Evolutionary conservation across 2,797 vertebrate species (phyloP), one percentile per base, ranked within the genome.

Genomic region (Enteromius trimaculatus): DNA sequence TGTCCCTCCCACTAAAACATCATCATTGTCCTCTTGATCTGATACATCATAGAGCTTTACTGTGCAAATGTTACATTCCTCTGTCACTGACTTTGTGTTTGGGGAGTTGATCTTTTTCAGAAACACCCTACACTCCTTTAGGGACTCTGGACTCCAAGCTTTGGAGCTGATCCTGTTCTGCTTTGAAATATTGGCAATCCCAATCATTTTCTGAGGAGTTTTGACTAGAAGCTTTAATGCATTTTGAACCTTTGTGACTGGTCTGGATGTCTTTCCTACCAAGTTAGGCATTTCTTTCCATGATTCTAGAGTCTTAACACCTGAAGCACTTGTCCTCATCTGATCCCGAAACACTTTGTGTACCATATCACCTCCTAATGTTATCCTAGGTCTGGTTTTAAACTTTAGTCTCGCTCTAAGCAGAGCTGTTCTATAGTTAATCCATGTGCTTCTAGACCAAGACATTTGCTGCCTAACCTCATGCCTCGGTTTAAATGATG

Each of bases 41-140:
- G 92, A 92, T 83, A 91, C 92, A 13, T 93, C 90, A 83, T 93
- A 92, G 88, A 95, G 92, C 91, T 92, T 95, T 88, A 95, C 94
- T 75, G 93, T 95, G 78, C 94, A 94, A 78, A 93, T 93, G 89
- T 94, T 90, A 88, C 89, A 92, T 86, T 94, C 93, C 84, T 95
- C 91, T 79, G 86, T 92, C 9, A 87, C 65, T 11, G 90, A 93
- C 88, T 93, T 93, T 88, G 91, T 95, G 90, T 96, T 95, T 80
- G 96, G 93, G 82, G 95, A 96, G 90, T 96, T 97, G 88, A 98
- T 96, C 92, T 98, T 99, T 89, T 95, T 97, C 89, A 99, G 92
- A 94, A 98, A 99, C 92, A 99, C 97, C 68, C 96, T 95, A 89
- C 97, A 99, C 86, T 98, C 96, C 92, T 96, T 98, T 89, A 99